Base-by-base conservation (phyloP, 2,113 vertebrate genomes). In the Grus americana region DNA sequence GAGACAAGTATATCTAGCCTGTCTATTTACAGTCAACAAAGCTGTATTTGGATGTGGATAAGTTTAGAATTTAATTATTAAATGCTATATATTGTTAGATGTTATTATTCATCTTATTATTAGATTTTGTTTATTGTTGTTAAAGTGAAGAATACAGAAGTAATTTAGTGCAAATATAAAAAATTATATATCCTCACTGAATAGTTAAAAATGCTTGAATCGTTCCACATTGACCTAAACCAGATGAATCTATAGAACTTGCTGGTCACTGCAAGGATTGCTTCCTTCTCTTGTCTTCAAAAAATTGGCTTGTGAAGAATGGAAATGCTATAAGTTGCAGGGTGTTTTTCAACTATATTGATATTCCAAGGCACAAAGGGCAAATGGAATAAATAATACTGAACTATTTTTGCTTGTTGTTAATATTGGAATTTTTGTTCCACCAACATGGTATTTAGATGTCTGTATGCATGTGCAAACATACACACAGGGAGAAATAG, bases 131-230 rank as follows among this genome's bases (percentile, higher is more conserved):
- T 91, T 83, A 36, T 72, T 91, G 5, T 61, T 92, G 14, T 47
- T 76, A 70, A 84, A n/a, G 15, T 81, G 38, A 71, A 54, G 67
- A 79, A 42, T 78, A 46, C 16, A 65, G 58, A 61, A 44, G 52
- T 86, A 94, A 86, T 93, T 82, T 86, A 73, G 44, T 29, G 24
- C 85, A 92, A 74, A 30, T 58, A 47, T 86, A 6, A 83, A 36
- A 71, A 87, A 59, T 44, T 46, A 63, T 38, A 27, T 91, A 3
- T 57, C 24, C 30, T 85, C 49, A 46, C 30, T 58, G 54, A 62
- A n/a, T 30, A 49, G 24, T n/a, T 74, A 55, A 68, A 91, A 95
- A 42, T 68, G 5, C 24, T 81, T 61, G 36, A 79, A 65, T 59
- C 0, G 0, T 61, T 92, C 30, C 58, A 29, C 11, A 20, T 30